These are phyloP conservation scores for Lophius americanus DNA, from an alignment of 2,797 vertebrate genomes.

Conservation along the genomic window DNA sequence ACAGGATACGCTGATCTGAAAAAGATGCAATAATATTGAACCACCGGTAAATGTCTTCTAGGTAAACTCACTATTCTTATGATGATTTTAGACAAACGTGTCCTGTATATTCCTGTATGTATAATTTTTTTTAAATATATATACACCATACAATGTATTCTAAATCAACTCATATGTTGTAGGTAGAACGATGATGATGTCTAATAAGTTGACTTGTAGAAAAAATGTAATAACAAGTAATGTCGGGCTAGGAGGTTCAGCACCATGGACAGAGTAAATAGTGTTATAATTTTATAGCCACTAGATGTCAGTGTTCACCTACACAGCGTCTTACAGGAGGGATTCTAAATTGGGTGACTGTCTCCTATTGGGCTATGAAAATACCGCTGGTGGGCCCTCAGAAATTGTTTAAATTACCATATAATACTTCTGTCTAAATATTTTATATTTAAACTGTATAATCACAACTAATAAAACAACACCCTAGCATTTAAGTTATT, in stretches of 20 bases:
- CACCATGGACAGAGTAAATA: conserved; percentile 77
- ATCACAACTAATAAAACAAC: no score
- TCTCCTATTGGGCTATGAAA: no score
- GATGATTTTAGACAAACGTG: not conserved
- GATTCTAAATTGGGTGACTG: no score
- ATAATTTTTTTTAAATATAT: not conserved
- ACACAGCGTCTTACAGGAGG: not conserved
- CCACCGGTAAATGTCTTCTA: not conserved
- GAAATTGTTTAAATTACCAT: no score
- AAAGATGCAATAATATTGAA: conserved; percentile 7
- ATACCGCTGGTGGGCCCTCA: no score
- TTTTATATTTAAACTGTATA: no score
- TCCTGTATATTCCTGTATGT: not conserved
- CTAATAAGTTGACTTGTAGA: no score
- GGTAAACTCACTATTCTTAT: not conserved
- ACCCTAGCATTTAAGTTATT: no score
- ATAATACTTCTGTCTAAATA: no score
- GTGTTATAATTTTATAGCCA: conserved; percentile 40
- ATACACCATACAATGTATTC: no score
- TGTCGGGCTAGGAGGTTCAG: conserved; percentile 74
- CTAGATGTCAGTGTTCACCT: conserved; percentile 63
- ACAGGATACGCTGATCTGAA: conserved; percentile 85
- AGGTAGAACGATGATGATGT: no score
- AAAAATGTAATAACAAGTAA: not conserved
- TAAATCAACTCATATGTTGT: no score